Evolutionary conservation across 2,888 invertebrate genomes (phyloP), one percentile per base, ranked within the genome.

Genomic region (Iphiclides podalirius): DNA sequence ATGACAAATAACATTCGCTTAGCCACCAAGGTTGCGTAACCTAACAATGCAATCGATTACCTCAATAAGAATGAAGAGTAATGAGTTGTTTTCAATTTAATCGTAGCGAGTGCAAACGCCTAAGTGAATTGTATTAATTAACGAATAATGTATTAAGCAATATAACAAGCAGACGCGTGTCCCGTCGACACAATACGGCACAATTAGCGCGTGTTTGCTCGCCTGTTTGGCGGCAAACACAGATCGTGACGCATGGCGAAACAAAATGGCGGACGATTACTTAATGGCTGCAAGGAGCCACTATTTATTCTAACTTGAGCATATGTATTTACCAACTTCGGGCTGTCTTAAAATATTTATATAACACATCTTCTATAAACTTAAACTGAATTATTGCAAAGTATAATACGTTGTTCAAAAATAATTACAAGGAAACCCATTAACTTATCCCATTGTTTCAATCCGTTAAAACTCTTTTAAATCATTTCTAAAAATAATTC

Each of bases 41-140:
- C 17, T 6, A 0, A 47, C 47, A 47, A 47, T 47, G 23, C 16
- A 15, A 40, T n/a, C 35, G 16, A 40, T 47, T 47, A 35, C 33
- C 40, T 40, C 11, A 26, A 23, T 47, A 35, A 34, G 16, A 47
- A 35, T 6, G 9, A 35, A 20, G 15, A 28, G 2, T 33, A 34
- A 40, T 35, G 47, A 39, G 14, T 39, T n/a, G 34, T 47, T 47
- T 40, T 35, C 40, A 28, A 47, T 40, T 47, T 42, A 13, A n/a
- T 8, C 23, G 23, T n/a, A 11, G 6, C 8, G 17, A 13, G 34
- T 35, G 34, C 12, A 40, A 14, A 47, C 34, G 26, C 15, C 39
- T 4, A 35, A 40, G 16, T 28, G 47, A 40, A 40, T 47, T 47
- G 47, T 40, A 47, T 47, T 26, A 47, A 40, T 23, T 34, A 39